These are phyloP conservation scores for Cerastis rubricosa DNA, from an alignment of 2,888 invertebrate genomes.

Conservation along the genomic window DNA sequence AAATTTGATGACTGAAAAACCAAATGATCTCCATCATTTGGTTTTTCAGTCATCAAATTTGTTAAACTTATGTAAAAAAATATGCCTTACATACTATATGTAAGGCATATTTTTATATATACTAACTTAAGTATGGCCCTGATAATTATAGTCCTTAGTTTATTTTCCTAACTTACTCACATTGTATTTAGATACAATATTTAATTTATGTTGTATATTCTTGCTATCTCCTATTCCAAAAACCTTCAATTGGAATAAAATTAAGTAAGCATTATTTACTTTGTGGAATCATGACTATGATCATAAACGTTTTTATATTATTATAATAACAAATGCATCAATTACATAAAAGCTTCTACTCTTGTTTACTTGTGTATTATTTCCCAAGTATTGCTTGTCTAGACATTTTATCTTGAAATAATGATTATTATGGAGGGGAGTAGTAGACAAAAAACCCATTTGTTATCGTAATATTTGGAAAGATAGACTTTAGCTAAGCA, in stretches of 20 bases:
- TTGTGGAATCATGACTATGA: slow-evolving; percentile 5
- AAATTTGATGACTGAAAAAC: no score
- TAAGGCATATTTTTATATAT: no score
- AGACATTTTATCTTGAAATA: slow-evolving; percentile 40
- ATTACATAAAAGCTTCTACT: slow-evolving; percentile 19
- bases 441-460: neutral
- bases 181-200: no score
- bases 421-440: neutral
- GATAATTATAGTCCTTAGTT: no score
- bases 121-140: no score
- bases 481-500: neutral
- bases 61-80: no score
- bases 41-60: no score
- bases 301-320: slow-evolving; percentile 24
- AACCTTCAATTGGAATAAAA: neutral
- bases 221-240: neutral
- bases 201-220: no score
- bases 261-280: slow-evolving; percentile 19
- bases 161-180: no score
- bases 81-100: no score
- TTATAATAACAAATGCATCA: slow-evolving; percentile 33
- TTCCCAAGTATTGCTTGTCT: slow-evolving; percentile 44
- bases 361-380: slow-evolving; percentile 40
- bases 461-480: neutral
- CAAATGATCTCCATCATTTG: no score